Base-by-base conservation (phyloP, 2,113 vertebrate genomes). In the Rissa tridactyla region DNA sequence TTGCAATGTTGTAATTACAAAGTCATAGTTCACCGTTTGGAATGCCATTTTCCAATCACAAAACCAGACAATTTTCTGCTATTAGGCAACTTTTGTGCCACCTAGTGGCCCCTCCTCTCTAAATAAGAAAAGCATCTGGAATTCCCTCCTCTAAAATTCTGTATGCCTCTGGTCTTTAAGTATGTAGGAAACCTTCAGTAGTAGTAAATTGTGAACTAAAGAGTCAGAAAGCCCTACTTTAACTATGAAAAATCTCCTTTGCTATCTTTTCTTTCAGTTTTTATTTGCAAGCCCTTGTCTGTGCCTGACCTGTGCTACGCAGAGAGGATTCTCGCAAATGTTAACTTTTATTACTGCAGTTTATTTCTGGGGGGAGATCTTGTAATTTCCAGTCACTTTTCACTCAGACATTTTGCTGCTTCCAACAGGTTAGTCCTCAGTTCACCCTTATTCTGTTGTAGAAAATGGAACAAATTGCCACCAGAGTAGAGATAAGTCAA, bases 31-130 rank as follows among this genome's bases (percentile, higher is more conserved):
- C n/a, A 49, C 6, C 11, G 8, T 21, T 65, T 42, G 57, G 68
- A 81, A 10, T 21, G 38, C 47, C 17, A 22, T 83, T 95, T 96
- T 60, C n/a, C 85, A 30, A 10, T n/a, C 64, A 88, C 49, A 60
- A 88, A 85, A 22, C 2, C 26, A 57, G 54, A 80, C 25, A 29
- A 84, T 78, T 77, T 40, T 11, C 69, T 86, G 61, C 90, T 90
- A 82, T 55, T 55, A 57, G 95, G 80, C 95, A 97, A 90, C 93
- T 73, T 96, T 96, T 95, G 65, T 97, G 97, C 97, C 96, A 97
- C 30, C 97, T 97, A 96, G 96, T 93, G 96, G 96, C 20, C 17
- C 92, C 85, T 93, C 79, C 70, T 88, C 69, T 91, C 71, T 36
- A 52, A 68, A 61, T 40, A 49, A 94, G 15, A 78, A 66, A 60